Conservation (phyloP, 1,140 invertebrate species). For the Lethrus apterus region DNA sequence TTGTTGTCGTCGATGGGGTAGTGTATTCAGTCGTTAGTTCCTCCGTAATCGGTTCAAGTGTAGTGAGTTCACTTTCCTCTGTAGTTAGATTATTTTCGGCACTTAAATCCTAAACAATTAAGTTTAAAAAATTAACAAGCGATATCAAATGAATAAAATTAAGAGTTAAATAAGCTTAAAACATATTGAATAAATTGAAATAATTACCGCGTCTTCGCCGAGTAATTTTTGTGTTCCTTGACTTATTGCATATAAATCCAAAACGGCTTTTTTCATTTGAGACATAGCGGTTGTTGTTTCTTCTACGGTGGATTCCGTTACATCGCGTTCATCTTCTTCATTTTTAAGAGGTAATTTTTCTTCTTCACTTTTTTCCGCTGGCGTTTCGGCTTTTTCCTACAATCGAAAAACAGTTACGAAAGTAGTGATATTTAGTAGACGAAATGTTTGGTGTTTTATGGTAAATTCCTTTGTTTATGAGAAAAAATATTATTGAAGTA, state of each 20-base stretch:
- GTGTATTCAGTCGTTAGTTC: slow-evolving; percentile 7
- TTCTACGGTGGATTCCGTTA: slow-evolving; percentile 19
- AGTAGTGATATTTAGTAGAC: too few species aligned
- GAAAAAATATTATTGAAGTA: too few species aligned
- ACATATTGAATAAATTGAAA: neutral
- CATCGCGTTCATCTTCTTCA: slow-evolving; percentile 26
- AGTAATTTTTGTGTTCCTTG: slow-evolving; percentile 67
- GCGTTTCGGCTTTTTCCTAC: neutral
- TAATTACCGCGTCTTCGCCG: slow-evolving; percentile 42
- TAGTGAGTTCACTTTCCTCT: neutral
- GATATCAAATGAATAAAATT: too few species aligned
- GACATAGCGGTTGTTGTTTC: slow-evolving; percentile 53
- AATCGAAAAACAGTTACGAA: too few species aligned
- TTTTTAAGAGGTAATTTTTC: slow-evolving; percentile 17
- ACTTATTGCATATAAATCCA: slow-evolving; percentile 70
- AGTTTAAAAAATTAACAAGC: too few species aligned
- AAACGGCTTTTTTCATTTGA: slow-evolving; percentile 70
- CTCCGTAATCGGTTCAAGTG: slow-evolving; percentile 1
- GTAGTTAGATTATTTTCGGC: neutral
- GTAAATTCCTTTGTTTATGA: too few species aligned
- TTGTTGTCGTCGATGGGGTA: neutral
- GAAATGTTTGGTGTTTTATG: too few species aligned
- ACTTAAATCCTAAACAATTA: neutral
- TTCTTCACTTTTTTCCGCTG: slow-evolving; percentile 16
- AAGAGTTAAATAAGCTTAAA: neutral